Percentiles rank a stretch among this genome's conserved stretches.
phyloP scores from a whole-genome alignment of 1,140 invertebrate genomes.

The Scaptomyza graminum region DNA sequence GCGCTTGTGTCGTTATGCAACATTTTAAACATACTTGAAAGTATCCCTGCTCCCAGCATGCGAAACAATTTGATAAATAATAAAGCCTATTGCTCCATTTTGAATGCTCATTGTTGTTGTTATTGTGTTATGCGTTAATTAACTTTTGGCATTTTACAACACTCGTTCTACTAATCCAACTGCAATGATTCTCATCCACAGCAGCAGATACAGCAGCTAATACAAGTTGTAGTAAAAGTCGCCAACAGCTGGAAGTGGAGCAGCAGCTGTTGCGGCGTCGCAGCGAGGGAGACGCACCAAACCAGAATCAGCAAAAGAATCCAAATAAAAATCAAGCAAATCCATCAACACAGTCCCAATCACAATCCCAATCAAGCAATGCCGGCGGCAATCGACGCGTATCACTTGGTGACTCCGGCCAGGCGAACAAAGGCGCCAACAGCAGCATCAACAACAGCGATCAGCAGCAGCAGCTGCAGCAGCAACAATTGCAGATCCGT shows the following conservation, averaged over 20 bases:
- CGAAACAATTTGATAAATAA: conserved; percentile 7
- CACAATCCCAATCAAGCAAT: conserved; percentile 26
- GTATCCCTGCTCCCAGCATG: conserved; percentile 12
- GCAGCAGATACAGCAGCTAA: conserved; percentile 46
- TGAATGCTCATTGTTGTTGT: conserved; percentile 53
- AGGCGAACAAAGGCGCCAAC: conserved; percentile 21
- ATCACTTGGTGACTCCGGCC: conserved; percentile 63
- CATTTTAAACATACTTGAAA: conserved; percentile 18
- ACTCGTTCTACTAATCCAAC: conserved; percentile 40
- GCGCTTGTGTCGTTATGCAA: conserved; percentile 37
- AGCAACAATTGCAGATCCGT: conserved; percentile 85
- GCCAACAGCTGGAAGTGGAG: conserved; percentile 63
- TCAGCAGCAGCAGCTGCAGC: conserved; percentile 40
- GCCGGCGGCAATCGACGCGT: conserved; percentile 57
- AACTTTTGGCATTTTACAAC: too few relatives aligned
- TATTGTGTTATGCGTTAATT: conserved; percentile 32
- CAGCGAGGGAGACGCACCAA: conserved; percentile 80
- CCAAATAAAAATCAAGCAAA: conserved; percentile 24
- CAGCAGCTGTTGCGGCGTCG: conserved; percentile 74
- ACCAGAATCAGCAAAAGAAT: conserved; percentile 45
- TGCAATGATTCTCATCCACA: conserved; percentile 28
- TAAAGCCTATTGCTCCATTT: conserved; percentile 12
- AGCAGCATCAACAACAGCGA: conserved; percentile 32
- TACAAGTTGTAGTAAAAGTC: conserved; percentile 31
- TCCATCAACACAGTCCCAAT: conserved; percentile 36